Evolutionary conservation across 2,888 invertebrate species (phyloP).

Genomic region (Brassicogethes aeneus): DNA sequence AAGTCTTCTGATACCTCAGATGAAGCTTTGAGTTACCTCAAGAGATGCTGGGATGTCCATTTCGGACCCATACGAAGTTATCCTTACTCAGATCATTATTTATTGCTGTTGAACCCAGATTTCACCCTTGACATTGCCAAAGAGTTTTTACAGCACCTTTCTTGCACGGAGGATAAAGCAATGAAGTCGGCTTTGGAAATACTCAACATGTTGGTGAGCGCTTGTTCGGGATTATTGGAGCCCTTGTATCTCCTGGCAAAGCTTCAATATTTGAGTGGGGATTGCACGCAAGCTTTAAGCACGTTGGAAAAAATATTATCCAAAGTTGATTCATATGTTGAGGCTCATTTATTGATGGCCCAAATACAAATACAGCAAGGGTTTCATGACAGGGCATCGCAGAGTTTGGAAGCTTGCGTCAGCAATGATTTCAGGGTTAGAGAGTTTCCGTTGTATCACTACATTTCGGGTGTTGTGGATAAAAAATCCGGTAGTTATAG

Average conservation of each 20-base stretch:
- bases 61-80: constrained; percentile 44
- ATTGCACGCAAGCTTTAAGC: constrained; percentile 59
- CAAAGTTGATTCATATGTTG: constrained; percentile 69
- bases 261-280: constrained; percentile 72
- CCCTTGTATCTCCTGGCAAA: constrained; percentile 66
- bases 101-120: constrained; percentile 73
- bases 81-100: constrained; percentile 67
- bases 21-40: constrained; percentile 50
- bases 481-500: constrained; percentile 63
- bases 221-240: constrained; percentile 71
- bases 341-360: constrained; percentile 78
- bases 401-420: constrained; percentile 79
- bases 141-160: constrained; percentile 66
- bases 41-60: constrained; percentile 53
- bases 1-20: constrained; percentile 49
- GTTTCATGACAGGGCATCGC: constrained; percentile 67
- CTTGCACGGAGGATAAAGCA: constrained; percentile 31
- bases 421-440: constrained; percentile 89
- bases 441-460: constrained; percentile 84
- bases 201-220: constrained; percentile 62
- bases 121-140: constrained; percentile 71
- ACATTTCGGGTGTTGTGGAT: constrained; percentile 74
- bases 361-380: constrained; percentile 70
- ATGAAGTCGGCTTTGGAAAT: constrained; percentile 29
- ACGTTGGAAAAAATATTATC: constrained; percentile 66